phyloP scores from a whole-genome alignment of 2,113 vertebrate genomes.

The Rhegmatorhina hoffmannsi region DNA sequence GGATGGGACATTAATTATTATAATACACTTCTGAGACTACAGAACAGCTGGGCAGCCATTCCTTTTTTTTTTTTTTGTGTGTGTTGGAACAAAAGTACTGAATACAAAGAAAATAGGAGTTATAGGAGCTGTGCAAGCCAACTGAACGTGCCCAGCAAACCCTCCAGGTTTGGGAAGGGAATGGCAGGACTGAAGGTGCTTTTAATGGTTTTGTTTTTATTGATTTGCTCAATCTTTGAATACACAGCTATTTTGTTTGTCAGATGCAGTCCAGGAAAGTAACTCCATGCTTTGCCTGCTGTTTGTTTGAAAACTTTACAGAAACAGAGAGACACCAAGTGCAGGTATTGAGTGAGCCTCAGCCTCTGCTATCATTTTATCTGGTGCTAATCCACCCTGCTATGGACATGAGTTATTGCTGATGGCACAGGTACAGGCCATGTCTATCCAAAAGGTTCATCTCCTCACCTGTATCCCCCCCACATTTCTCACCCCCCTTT shows the following conservation, averaged over 20 bases:
- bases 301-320: background rate
- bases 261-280: background rate
- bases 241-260: background rate
- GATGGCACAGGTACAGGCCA: constrained; percentile 38
- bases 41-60: background rate
- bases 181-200: background rate
- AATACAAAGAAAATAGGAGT: background rate
- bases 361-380: constrained; percentile 18
- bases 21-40: background rate
- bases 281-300: background rate
- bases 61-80: background rate
- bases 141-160: background rate
- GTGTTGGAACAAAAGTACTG: background rate
- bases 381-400: constrained; percentile 39
- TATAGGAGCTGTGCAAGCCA: background rate
- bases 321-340: background rate
- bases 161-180: background rate
- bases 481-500: constrained; percentile 65
- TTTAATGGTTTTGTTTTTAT: background rate
- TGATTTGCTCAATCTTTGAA: background rate
- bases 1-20: background rate
- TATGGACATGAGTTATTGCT: constrained; percentile 43
- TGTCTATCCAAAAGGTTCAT: constrained; percentile 43
- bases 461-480: constrained; percentile 53
- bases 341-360: background rate